phyloP scores from a whole-genome alignment of 2,113 vertebrate species.

The Pithys albifrons region DNA sequence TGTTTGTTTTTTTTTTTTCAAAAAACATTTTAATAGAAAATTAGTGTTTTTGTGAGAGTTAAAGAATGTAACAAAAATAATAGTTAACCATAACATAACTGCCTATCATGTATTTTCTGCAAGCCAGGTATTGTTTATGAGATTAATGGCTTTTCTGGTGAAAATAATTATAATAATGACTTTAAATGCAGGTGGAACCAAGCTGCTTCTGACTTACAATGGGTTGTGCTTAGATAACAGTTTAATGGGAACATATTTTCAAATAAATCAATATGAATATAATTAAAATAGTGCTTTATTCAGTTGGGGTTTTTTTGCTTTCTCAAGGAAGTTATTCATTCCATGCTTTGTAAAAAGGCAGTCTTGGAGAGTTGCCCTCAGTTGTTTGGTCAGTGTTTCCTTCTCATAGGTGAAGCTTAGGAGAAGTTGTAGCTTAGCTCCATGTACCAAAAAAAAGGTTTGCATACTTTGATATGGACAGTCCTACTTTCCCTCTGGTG shows the following conservation, averaged over 20 bases:
- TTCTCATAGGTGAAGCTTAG: background rate
- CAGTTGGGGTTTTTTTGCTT: background rate
- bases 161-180: constrained; percentile 44
- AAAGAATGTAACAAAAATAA: background rate
- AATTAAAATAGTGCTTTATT: background rate
- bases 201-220: constrained; percentile 6
- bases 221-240: background rate
- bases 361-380: background rate
- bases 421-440: background rate
- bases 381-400: background rate
- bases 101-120: constrained; percentile 1
- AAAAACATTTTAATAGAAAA: background rate
- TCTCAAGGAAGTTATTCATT: background rate
- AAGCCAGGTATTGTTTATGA: constrained; percentile 29
- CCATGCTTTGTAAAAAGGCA: background rate
- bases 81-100: background rate
- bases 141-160: constrained; percentile 30
- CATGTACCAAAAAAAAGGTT: background rate
- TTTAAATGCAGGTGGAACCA: constrained; percentile 21
- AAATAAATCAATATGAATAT: constrained; percentile 13
- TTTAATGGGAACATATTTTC: background rate
- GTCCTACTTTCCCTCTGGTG: background rate
- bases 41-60: background rate
- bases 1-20: background rate
- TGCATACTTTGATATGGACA: background rate